Evolutionary conservation across 2,797 vertebrate genomes (phyloP).

Genomic region (Muscicapa comitata): DNA sequence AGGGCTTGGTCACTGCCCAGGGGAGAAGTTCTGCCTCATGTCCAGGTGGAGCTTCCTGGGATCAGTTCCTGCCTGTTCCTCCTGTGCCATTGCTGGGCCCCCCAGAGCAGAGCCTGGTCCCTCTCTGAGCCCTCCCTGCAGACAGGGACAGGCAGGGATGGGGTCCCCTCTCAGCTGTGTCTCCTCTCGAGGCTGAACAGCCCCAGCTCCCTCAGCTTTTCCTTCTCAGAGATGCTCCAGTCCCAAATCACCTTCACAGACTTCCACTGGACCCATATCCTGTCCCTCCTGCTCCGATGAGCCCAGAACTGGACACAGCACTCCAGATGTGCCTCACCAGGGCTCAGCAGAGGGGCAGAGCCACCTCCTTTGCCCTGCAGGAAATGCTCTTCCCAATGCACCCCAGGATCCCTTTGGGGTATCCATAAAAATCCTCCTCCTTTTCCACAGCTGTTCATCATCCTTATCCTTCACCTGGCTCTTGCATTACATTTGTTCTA

Average conservation of each 20-base stretch:
- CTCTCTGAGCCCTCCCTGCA: neutral
- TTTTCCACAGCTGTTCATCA: neutral
- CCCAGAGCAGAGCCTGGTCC: fast-evolving
- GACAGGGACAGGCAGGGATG: neutral
- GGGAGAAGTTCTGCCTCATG: neutral
- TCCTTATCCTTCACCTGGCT: neutral
- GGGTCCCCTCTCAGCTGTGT: neutral
- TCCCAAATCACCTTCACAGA: neutral
- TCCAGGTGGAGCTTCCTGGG: neutral
- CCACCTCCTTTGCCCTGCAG: neutral
- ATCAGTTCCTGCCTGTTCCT: neutral
- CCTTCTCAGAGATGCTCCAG: neutral
- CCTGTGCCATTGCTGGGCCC: neutral
- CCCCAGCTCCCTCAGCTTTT: neutral
- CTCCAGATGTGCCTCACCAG: neutral
- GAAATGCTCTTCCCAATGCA: neutral
- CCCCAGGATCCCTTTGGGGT: neutral
- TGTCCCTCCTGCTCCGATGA: neutral
- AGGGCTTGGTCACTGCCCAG: fast-evolving
- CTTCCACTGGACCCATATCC: neutral
- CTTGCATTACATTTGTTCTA: neutral
- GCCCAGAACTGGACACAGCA: neutral
- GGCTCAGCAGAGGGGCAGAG: neutral
- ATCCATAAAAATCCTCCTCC: neutral
- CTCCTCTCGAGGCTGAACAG: fast-evolving